Evolutionary conservation across 2,113 vertebrate species (phyloP).

Genomic region (Triplophysa rosa): DNA sequence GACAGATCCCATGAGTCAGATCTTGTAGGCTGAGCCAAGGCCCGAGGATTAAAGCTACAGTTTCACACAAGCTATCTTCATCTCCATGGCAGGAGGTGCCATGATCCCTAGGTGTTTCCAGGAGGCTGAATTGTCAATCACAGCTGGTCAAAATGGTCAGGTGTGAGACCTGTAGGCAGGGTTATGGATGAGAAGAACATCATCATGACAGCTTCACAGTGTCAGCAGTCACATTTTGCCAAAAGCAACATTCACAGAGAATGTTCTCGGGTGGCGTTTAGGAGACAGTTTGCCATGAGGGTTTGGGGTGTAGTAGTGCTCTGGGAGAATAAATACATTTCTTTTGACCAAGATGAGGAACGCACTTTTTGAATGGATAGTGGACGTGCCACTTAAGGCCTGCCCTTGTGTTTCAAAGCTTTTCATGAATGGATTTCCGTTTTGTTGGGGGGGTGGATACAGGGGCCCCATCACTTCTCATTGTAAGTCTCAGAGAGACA

Average conservation of each 20-base stretch:
- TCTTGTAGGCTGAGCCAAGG: constrained; percentile 54
- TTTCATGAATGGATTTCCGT: constrained; percentile 24
- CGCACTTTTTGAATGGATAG: no score
- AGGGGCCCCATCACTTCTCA: constrained; percentile 97
- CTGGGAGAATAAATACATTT: background rate
- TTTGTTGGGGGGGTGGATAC: constrained; percentile 74
- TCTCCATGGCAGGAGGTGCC: constrained; percentile 65
- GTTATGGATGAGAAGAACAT: constrained; percentile 66
- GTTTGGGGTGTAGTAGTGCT: background rate
- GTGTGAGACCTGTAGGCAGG: constrained; percentile 60
- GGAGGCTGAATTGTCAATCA: constrained; percentile 44
- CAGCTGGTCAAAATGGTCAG: constrained; percentile 68
- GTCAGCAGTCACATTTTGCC: constrained; percentile 73
- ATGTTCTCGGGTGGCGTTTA: constrained; percentile 60
- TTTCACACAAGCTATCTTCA: constrained; percentile 68
- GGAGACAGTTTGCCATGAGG: background rate
- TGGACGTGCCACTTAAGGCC: background rate
- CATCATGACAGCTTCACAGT: constrained; percentile 70
- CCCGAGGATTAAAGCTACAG: constrained; percentile 60
- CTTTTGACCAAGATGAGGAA: no score
- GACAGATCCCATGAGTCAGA: constrained; percentile 59
- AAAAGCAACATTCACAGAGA: constrained; percentile 70
- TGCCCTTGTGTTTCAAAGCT: constrained; percentile 3
- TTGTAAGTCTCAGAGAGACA: constrained; percentile 87
- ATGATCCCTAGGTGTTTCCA: constrained; percentile 72